Evolutionary conservation across 2,888 invertebrate genomes (phyloP), one percentile per base, ranked within the genome.

Genomic region (Drosophila recens): DNA sequence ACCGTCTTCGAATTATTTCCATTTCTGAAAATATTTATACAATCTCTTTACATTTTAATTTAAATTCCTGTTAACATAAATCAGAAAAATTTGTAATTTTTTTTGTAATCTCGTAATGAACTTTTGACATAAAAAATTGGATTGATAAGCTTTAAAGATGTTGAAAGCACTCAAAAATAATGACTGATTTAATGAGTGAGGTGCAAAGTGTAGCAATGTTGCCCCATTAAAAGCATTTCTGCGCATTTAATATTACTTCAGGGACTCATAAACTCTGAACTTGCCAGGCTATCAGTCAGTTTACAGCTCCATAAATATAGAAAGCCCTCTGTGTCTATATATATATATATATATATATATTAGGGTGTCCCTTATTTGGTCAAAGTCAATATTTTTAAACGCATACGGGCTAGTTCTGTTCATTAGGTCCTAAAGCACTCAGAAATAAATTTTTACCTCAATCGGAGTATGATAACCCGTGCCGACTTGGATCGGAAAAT

Each of bases 221-320:
- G 30, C 13, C 43, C 33, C 46, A 73, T 68, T 68, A 57, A 70
- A 83, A 51, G 34, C 20, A 38, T 38, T 52, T 45, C 38, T 63
- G 33, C 53, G 11, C 64, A 68, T 82, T 68, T 80, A 72, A 81
- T 49, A 61, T 56, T 49, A 53, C 70, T 58, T 67, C 23, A 27
- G 82, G 49, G 80, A 68, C 67, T 15, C 61, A 87, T 79, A 62
- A 71, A 82, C 57, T 73, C 15, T 38, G 17, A 56, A 66, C 48
- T 59, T 62, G 48, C 20, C 68, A 38, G 27, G 27, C 45, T 48
- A 61, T 66, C 46, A 68, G 45, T 51, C 54, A 56, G 43, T 49
- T 75, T 45, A 75, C 53, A 58, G 62, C 63, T 38, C 30, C 40
- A 58, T 43, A 51, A 34, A 63, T 49, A 27, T 62, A 15, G 17